Conservation (phyloP, 64 coral and sea anemone species). For the Astreopora myriophthalma region DNA sequence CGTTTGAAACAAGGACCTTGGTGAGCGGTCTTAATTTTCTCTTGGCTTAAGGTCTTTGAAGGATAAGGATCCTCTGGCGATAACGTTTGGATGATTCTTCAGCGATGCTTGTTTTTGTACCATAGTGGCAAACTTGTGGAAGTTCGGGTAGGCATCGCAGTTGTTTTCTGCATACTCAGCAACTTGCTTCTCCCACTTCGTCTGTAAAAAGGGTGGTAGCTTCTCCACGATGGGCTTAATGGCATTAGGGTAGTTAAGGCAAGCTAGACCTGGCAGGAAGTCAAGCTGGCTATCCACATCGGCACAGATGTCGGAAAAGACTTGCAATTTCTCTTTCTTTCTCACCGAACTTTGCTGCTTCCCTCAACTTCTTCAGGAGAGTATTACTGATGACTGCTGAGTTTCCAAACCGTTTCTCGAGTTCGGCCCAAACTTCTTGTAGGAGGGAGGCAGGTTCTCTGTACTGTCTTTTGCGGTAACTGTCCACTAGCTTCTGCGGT, state of each 20-base stretch:
- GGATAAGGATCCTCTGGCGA: background rate
- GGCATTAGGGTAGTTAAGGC: conserved; percentile 50
- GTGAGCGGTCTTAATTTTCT: background rate
- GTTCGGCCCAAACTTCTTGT: conserved; percentile 50
- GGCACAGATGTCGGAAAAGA: conserved; percentile 43
- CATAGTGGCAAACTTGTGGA: conserved; percentile 25
- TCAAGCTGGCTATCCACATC: conserved; percentile 35
- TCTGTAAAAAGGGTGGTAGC: background rate
- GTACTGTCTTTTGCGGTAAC: conserved; percentile 32
- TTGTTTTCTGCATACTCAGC: conserved; percentile 6
- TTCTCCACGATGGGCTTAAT: conserved; percentile 50
- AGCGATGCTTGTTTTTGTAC: conserved; percentile 31
- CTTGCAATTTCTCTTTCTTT: conserved; percentile 17
- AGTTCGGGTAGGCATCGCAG: conserved; percentile 6
- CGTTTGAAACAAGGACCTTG: background rate
- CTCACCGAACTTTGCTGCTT: background rate
- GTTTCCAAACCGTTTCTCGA: conserved; percentile 64
- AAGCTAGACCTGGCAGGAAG: conserved; percentile 24
- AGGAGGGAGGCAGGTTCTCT: no score
- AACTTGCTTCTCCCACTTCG: conserved; percentile 74
- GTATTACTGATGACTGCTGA: conserved; percentile 41
- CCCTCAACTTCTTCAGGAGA: background rate
- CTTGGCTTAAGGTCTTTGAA: background rate
- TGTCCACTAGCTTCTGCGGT: conserved; percentile 26
- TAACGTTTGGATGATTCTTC: conserved; percentile 44